Evolutionary conservation across 2,888 invertebrate genomes (phyloP).

Genomic region (Brenthis daphne): DNA sequence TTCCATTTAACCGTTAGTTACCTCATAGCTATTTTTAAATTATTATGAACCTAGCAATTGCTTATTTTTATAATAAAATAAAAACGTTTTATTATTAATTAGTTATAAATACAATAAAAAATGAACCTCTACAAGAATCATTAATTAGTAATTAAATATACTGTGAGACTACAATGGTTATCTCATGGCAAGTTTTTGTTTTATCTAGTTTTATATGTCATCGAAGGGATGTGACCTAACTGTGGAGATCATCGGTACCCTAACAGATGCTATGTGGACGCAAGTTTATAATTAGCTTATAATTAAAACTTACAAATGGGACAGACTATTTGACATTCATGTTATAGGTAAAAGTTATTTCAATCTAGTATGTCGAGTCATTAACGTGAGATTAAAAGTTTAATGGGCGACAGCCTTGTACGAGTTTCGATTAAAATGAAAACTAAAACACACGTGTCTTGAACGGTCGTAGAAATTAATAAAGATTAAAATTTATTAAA

Average conservation of each 20-base stretch:
- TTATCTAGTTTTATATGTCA: background rate
- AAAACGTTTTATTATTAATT: no score
- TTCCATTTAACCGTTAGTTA: background rate
- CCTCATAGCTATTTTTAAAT: no score
- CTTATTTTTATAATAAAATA: no score
- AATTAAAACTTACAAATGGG: conserved; percentile 32
- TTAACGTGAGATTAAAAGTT: conserved; percentile 15
- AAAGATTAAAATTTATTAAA: no score
- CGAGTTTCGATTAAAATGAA: conserved; percentile 1
- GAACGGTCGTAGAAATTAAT: no score
- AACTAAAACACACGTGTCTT: background rate
- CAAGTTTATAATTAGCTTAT: conserved; percentile 34
- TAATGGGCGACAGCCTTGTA: conserved; percentile 2
- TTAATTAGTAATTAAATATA: conserved; percentile 28
- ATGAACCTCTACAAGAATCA: background rate
- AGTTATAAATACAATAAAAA: no score
- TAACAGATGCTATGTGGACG: conserved; percentile 26
- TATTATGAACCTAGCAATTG: no score
- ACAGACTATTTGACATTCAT: conserved; percentile 11
- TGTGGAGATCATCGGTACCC: conserved; percentile 21
- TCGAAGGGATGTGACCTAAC: conserved; percentile 19
- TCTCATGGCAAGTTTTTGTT: conserved; percentile 27
- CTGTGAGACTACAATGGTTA: conserved; percentile 27
- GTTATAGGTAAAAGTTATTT: conserved; percentile 14
- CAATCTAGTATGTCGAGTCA: conserved; percentile 14